These are phyloP conservation scores for Pelodiscus sinensis DNA, from an alignment of 2,113 vertebrate genomes.

Conservation along the genomic window DNA sequence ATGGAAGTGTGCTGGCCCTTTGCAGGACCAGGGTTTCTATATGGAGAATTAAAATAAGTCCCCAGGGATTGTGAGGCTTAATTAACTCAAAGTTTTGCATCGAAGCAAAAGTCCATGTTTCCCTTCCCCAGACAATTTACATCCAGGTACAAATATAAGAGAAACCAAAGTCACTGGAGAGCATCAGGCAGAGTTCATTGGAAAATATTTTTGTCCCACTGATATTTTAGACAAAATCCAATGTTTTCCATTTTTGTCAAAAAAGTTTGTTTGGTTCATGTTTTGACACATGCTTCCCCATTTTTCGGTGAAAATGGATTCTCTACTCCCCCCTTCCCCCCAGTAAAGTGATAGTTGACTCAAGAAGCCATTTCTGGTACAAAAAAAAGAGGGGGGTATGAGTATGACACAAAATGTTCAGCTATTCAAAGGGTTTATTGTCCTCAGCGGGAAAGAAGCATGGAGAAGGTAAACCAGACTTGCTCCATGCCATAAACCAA, in stretches of 20 bases:
- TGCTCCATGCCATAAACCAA: neutral
- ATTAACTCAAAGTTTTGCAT: rapidly evolving
- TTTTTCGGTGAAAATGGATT: neutral
- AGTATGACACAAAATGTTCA: neutral
- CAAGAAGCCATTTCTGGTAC: neutral
- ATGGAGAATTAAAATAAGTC: neutral
- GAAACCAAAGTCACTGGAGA: neutral
- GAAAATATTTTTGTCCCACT: neutral
- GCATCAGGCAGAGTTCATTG: neutral
- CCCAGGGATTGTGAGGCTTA: rapidly evolving
- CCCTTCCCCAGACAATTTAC: neutral
- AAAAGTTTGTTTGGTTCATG: neutral
- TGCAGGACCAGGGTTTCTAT: neutral
- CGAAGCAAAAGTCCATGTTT: neutral
- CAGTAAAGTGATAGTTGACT: neutral
- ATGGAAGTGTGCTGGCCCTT: neutral
- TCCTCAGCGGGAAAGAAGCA: neutral
- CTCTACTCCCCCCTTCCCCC: too few species aligned
- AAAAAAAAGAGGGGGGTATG: neutral
- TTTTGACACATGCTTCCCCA: neutral
- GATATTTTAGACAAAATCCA: neutral
- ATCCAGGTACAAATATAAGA: neutral
- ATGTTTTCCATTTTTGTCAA: neutral
- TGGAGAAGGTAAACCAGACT: neutral
- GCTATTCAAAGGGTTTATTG: neutral